phyloP scores from a whole-genome alignment of 2,797 vertebrate genomes.

The Microchirus variegatus region DNA sequence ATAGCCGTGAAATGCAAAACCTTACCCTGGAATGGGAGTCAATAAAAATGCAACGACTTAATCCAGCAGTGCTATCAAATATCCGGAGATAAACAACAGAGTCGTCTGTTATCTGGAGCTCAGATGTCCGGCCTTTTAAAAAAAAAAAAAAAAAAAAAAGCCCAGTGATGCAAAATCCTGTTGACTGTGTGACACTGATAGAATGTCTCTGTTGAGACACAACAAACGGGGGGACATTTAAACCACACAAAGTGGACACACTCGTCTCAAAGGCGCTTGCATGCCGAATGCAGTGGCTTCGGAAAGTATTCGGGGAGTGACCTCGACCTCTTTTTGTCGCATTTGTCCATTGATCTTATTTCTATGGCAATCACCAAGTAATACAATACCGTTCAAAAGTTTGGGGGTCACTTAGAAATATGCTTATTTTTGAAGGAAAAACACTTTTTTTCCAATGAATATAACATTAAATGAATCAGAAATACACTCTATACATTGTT shows the following conservation, averaged over 20 bases:
- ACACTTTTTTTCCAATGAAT: too few relatives aligned
- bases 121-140: slow-evolving; percentile 53
- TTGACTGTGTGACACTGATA: slow-evolving; percentile 37
- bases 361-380: background rate
- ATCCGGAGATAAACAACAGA: slow-evolving; percentile 67
- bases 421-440: too few relatives aligned
- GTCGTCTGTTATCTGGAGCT: slow-evolving; percentile 63
- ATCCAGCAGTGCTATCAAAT: slow-evolving; percentile 61
- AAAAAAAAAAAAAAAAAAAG: too few relatives aligned
- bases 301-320: background rate
- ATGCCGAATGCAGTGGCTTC: background rate
- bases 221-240: slow-evolving; percentile 21
- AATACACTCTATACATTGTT: too few relatives aligned
- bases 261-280: background rate
- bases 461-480: too few relatives aligned
- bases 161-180: slow-evolving; percentile 45
- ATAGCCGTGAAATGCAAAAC: slow-evolving; percentile 39
- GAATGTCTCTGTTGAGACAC: slow-evolving; percentile 29
- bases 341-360: background rate
- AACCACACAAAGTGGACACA: slow-evolving; percentile 7
- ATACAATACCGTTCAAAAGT: too few relatives aligned
- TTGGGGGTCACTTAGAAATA: too few relatives aligned
- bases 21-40: slow-evolving; percentile 44
- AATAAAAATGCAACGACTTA: slow-evolving; percentile 55
- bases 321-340: background rate